phyloP scores from a whole-genome alignment of 2,888 invertebrate species.

The Dryobota labecula region DNA sequence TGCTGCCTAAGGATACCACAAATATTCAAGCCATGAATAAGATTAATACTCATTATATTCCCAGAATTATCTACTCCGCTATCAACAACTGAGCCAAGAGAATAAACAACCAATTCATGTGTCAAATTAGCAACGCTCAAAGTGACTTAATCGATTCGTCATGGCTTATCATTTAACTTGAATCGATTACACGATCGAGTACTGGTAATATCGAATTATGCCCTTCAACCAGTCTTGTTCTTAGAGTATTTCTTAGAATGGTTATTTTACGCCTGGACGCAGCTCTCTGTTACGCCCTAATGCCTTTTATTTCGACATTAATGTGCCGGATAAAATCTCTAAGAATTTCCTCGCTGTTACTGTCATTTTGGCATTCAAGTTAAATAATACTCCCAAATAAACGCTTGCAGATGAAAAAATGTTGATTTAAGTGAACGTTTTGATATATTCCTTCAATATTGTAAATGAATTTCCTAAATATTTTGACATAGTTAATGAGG shows the following conservation, averaged over 20 bases:
- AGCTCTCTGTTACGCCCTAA: slow-evolving; percentile 78
- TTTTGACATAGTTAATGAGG: slow-evolving; percentile 30
- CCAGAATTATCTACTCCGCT: slow-evolving; percentile 21
- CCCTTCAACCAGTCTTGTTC: slow-evolving; percentile 49
- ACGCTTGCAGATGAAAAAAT: not conserved
- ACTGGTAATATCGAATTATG: slow-evolving; percentile 42
- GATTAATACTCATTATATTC: slow-evolving; percentile 22
- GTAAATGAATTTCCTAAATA: slow-evolving; percentile 8
- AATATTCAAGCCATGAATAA: slow-evolving; percentile 14
- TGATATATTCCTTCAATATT: not conserved
- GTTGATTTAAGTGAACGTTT: not conserved
- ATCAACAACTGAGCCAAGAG: slow-evolving; percentile 18
- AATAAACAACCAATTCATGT: slow-evolving; percentile 54
- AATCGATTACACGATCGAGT: slow-evolving; percentile 58
- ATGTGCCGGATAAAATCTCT: slow-evolving; percentile 62
- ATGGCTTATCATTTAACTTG: slow-evolving; percentile 58
- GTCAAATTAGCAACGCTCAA: slow-evolving; percentile 54
- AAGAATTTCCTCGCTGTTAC: slow-evolving; percentile 33
- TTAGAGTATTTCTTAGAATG: slow-evolving; percentile 69
- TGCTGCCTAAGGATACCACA: not conserved
- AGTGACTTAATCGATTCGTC: slow-evolving; percentile 53
- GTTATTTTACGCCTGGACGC: slow-evolving; percentile 83
- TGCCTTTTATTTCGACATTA: slow-evolving; percentile 80
- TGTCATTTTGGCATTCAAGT: slow-evolving; percentile 34
- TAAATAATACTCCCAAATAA: not conserved